phyloP scores from a whole-genome alignment of 2,113 vertebrate species.

The Myiozetetes cayanensis region DNA sequence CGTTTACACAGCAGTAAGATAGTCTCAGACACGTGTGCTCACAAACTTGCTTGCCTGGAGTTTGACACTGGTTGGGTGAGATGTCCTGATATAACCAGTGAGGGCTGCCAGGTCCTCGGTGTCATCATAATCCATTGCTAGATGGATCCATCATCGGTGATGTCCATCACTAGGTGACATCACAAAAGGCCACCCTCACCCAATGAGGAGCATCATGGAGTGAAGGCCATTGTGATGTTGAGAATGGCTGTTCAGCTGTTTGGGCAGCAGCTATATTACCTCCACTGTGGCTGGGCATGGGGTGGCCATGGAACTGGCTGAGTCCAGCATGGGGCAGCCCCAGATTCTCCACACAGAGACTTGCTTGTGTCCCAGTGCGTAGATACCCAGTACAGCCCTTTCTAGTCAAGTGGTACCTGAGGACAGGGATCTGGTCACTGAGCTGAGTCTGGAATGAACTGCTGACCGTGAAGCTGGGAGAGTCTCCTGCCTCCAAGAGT shows the following conservation, averaged over 20 bases:
- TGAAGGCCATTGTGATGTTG: not conserved
- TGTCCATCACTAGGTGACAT: not conserved
- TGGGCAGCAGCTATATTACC: accelerated
- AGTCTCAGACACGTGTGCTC: accelerated
- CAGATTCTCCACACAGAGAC: not conserved
- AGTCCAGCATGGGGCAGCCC: accelerated
- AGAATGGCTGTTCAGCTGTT: too few relatives aligned
- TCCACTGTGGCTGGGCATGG: too few relatives aligned
- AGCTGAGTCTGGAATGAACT: not conserved
- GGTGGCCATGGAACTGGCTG: not conserved
- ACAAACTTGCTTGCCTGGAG: accelerated
- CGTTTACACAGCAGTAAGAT: not conserved
- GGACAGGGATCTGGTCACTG: not conserved
- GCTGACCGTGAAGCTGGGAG: not conserved
- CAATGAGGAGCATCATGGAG: not conserved
- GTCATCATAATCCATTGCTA: not conserved
- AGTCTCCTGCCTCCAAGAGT: accelerated
- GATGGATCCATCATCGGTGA: not conserved
- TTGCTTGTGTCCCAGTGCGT: not conserved
- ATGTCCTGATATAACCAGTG: not conserved
- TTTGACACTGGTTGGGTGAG: not conserved
- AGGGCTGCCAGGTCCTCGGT: accelerated
- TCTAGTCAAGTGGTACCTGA: not conserved
- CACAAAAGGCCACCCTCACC: not conserved
- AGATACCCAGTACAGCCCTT: not conserved